These are phyloP conservation scores for Pectinophora gossypiella DNA, from an alignment of 1,140 invertebrate species.

Conservation along the genomic window DNA sequence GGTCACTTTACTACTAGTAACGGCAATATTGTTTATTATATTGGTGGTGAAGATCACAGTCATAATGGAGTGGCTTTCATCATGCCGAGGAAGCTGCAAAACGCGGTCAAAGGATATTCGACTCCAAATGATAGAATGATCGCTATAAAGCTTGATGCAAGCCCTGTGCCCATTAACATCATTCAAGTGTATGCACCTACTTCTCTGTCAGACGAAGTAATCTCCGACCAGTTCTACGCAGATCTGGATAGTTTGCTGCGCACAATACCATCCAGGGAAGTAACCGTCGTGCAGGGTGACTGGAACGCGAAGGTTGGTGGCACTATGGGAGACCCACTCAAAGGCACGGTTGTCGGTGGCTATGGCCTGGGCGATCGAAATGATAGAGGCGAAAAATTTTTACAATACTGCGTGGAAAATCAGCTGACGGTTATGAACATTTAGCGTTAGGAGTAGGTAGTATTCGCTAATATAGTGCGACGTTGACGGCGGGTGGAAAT, in stretches of 20 bases:
- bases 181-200: constrained; percentile 2
- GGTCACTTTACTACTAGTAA: constrained; percentile 5
- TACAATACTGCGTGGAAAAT: constrained; percentile 4
- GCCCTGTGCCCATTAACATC: not conserved
- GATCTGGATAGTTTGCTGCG: not conserved
- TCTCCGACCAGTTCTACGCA: not conserved
- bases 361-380: constrained; percentile 1
- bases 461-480: no score
- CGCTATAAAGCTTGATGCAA: not conserved
- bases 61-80: not conserved
- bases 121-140: not conserved
- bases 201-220: no score
- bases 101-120: not conserved
- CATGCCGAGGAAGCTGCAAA: not conserved
- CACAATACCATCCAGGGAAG: not conserved
- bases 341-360: not conserved
- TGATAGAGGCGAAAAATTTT: constrained; percentile 1
- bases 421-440: not conserved
- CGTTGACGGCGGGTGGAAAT: no score
- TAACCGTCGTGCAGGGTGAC: not conserved
- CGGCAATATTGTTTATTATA: constrained; percentile 3
- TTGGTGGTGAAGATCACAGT: not conserved
- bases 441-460: no score
- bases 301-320: not conserved
- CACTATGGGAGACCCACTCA: not conserved